These are phyloP conservation scores for Ochotona curzoniae DNA, from an alignment of 2,113 vertebrate species.

Conservation along the genomic window DNA sequence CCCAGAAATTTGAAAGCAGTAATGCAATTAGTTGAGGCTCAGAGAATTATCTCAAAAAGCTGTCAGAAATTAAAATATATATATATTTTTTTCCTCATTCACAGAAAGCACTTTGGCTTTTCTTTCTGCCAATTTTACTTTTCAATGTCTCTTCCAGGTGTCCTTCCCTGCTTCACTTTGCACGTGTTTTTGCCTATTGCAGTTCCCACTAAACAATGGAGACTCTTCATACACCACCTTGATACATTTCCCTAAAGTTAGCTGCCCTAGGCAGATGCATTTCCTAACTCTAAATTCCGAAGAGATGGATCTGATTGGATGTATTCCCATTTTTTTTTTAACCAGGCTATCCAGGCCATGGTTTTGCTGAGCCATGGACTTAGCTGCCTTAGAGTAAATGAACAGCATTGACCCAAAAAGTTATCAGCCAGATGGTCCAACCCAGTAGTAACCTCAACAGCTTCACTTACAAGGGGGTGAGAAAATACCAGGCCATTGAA, in stretches of 20 bases:
- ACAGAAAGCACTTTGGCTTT: not conserved
- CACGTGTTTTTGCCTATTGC: not conserved
- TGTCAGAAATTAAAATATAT: not conserved
- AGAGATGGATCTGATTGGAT: slow-evolving; percentile 59
- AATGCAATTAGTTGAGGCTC: not conserved
- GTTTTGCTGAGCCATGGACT: slow-evolving; percentile 37
- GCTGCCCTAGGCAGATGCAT: slow-evolving; percentile 46
- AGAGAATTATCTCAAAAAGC: not conserved
- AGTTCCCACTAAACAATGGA: not conserved
- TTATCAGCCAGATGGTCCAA: slow-evolving; percentile 34
- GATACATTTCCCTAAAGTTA: slow-evolving; percentile 41
- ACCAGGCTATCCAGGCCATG: slow-evolving; percentile 17
- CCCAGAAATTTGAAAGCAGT: not conserved
- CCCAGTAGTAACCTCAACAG: not conserved
- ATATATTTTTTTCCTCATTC: not conserved
- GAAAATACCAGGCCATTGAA: slow-evolving; percentile 57
- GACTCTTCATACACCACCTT: slow-evolving; percentile 7
- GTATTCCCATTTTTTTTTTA: slow-evolving; percentile 14
- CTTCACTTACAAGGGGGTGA: slow-evolving; percentile 10
- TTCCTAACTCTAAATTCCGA: slow-evolving; percentile 69
- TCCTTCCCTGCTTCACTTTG: slow-evolving; percentile 19
- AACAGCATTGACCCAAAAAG: slow-evolving; percentile 21
- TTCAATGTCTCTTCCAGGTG: not conserved
- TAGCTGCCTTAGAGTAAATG: slow-evolving; percentile 29
- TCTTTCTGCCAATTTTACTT: not conserved